phyloP scores from a whole-genome alignment of 2,797 vertebrate species.

The Sciaenops ocellatus region DNA sequence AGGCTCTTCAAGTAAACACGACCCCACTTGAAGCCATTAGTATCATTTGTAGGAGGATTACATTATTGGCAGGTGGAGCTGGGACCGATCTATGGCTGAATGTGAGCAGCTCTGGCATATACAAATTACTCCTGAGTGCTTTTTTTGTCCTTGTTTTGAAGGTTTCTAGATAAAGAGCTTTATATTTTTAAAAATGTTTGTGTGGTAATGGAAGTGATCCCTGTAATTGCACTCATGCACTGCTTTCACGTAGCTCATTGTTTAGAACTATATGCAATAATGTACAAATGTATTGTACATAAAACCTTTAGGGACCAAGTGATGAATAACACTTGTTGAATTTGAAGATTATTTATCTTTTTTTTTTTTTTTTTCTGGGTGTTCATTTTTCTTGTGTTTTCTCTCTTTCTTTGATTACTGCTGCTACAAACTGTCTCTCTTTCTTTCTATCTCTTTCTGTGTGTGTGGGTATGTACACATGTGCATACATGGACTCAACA shows the following conservation, averaged over 20 bases:
- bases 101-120: not conserved
- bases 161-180: not conserved
- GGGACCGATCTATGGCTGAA: not conserved
- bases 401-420: not conserved
- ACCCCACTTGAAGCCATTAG: not conserved
- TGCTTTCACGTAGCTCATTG: not conserved
- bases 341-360: not conserved
- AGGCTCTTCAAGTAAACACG: not conserved
- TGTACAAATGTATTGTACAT: not conserved
- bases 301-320: not conserved
- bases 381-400: not conserved
- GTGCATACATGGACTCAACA: constrained; percentile 44
- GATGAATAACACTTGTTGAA: not conserved
- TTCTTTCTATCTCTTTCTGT: not conserved
- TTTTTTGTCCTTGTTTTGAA: not conserved
- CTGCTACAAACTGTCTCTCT: not conserved
- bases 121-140: not conserved
- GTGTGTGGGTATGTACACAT: constrained; percentile 20
- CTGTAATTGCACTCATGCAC: not conserved
- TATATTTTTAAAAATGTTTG: not conserved
- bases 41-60: not conserved
- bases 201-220: not conserved
- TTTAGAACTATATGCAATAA: not conserved
- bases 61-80: not conserved
- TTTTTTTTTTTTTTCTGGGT: not conserved